A percentile compares a stretch with the other conserved stretches of the same genome.
Evolutionary conservation across 1,140 invertebrate species (phyloP).

Genomic region (Plodia interpunctella): DNA sequence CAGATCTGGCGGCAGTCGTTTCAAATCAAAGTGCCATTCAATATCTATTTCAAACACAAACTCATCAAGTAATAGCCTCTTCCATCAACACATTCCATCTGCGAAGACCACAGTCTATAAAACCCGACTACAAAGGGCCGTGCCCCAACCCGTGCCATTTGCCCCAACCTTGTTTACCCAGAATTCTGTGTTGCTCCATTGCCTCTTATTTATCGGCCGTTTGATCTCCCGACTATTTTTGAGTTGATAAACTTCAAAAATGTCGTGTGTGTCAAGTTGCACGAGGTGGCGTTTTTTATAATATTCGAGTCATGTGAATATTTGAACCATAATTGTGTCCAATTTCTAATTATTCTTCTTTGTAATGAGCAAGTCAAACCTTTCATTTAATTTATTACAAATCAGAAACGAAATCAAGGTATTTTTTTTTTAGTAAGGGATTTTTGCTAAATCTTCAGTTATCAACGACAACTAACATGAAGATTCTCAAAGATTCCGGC

Average conservation of each 20-base stretch:
- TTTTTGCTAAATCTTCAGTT: too few relatives aligned
- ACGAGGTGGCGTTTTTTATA: not conserved
- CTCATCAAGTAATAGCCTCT: not conserved
- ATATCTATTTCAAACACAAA: too few relatives aligned
- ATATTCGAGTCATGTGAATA: not conserved
- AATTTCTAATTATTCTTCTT: too few relatives aligned
- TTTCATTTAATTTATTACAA: too few relatives aligned
- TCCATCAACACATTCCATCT: not conserved
- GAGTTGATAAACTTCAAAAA: not conserved
- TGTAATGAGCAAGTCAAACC: too few relatives aligned
- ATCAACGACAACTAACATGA: too few relatives aligned
- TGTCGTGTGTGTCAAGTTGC: not conserved
- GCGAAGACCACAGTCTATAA: not conserved
- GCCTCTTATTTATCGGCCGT: slow-evolving; percentile 1
- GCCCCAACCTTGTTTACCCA: not conserved
- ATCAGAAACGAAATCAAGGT: too few relatives aligned
- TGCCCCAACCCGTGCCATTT: not conserved
- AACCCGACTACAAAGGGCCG: not conserved
- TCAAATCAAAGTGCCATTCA: too few relatives aligned
- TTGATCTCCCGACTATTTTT: slow-evolving; percentile 11
- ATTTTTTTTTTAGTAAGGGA: too few relatives aligned
- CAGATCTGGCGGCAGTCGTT: too few relatives aligned
- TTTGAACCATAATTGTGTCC: too few relatives aligned
- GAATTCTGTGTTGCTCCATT: slow-evolving; percentile 7
- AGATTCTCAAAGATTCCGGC: too few relatives aligned